These are phyloP conservation scores for Gallinago stenura DNA, from an alignment of 2,797 vertebrate genomes.

Conservation along the genomic window DNA sequence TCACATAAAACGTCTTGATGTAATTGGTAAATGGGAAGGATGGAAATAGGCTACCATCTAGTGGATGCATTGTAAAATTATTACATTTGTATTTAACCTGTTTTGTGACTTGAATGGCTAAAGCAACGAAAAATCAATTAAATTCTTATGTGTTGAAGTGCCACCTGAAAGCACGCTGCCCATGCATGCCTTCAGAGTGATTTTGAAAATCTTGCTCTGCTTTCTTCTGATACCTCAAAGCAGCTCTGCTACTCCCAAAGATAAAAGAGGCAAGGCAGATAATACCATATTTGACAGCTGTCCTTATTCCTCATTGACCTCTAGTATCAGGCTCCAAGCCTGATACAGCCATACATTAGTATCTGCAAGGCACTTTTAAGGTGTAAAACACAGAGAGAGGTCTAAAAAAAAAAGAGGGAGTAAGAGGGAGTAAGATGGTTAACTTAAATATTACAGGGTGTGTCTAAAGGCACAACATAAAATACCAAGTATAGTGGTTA, in stretches of 20 bases:
- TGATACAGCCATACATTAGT: neutral
- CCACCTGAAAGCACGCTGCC: conserved; percentile 51
- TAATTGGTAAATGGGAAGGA: conserved; percentile 34
- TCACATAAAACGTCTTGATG: neutral
- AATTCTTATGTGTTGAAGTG: neutral
- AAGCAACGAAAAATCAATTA: conserved; percentile 53
- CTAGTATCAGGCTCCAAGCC: conserved; percentile 50
- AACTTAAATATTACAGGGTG: neutral
- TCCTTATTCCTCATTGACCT: conserved; percentile 48
- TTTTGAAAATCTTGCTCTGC: conserved; percentile 41
- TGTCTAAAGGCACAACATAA: neutral
- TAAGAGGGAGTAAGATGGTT: neutral
- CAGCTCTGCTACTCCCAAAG: conserved; percentile 45
- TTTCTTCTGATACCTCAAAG: conserved; percentile 58
- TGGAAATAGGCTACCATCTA: conserved; percentile 78
- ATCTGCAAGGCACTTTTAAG: neutral
- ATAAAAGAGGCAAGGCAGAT: conserved; percentile 25
- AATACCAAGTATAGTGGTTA: neutral
- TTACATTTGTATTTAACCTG: conserved; percentile 38
- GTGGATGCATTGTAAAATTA: conserved; percentile 61
- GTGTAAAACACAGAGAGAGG: neutral
- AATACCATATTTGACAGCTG: conserved; percentile 32
- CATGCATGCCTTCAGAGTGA: conserved; percentile 27
- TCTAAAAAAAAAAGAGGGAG: neutral
- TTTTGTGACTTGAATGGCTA: conserved; percentile 55